Conservation (phyloP, 2,797 vertebrate species). For the Cyprinodon diabolis region DNA sequence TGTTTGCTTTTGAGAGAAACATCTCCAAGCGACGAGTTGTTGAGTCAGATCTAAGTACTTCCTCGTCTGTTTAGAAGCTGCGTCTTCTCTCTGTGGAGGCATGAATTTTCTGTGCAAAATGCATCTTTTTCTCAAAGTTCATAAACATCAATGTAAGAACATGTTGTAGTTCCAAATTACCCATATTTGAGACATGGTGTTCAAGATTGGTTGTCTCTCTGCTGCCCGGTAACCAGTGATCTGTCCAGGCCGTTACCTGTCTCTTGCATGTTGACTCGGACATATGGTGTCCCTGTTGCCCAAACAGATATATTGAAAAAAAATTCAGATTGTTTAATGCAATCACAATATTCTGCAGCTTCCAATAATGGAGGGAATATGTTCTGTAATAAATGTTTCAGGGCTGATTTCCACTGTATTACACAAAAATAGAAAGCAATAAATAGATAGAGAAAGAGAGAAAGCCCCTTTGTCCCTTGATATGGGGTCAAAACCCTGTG, state of each 20-base stretch:
- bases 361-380: conserved; percentile 20
- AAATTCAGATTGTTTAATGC: not conserved
- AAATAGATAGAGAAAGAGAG: conserved; percentile 67
- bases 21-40: not conserved
- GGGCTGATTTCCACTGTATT: conserved; percentile 61
- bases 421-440: conserved; percentile 62
- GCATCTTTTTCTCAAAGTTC: not conserved
- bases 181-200: not conserved
- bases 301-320: not conserved
- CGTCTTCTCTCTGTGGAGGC: not conserved
- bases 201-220: not conserved
- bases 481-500: conserved; percentile 54
- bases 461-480: conserved; percentile 84
- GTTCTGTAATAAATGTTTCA: conserved; percentile 44
- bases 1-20: not conserved
- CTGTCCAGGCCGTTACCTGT: not conserved
- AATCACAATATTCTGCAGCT: conserved; percentile 1
- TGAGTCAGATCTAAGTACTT: not conserved
- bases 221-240: not conserved
- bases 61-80: not conserved
- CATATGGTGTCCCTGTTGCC: not conserved
- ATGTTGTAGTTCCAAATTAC: too few relatives aligned
- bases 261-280: not conserved
- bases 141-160: not conserved
- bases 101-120: not conserved